Percentiles rank a stretch among this genome's conserved stretches.
These are phyloP conservation scores for Zaprionus tsacasi DNA, from an alignment of 1,140 invertebrate species.

Conservation along the genomic window DNA sequence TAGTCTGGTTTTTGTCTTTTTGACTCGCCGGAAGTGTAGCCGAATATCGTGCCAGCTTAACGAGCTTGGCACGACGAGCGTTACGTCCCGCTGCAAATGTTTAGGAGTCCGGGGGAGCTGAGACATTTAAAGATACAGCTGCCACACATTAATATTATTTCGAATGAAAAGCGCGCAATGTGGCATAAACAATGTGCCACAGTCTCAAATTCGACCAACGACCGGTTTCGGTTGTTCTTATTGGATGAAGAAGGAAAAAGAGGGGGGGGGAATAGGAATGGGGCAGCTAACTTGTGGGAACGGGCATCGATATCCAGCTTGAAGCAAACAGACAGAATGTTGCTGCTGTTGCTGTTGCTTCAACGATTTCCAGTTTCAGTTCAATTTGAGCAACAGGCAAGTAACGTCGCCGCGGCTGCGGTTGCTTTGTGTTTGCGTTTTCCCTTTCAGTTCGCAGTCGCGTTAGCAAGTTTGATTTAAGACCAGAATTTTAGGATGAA, in stretches of 20 bases:
- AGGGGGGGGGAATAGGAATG: background rate
- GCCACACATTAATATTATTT: slow-evolving; percentile 66
- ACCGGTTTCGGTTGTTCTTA: slow-evolving; percentile 53
- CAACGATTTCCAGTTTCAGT: slow-evolving; percentile 74
- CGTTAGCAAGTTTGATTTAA: slow-evolving; percentile 50
- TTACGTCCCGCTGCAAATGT: slow-evolving; percentile 22
- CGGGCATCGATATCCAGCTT: slow-evolving; percentile 66
- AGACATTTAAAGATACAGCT: slow-evolving; percentile 55
- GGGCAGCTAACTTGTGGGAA: slow-evolving; percentile 67
- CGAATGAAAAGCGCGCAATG: slow-evolving; percentile 40
- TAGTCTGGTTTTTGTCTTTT: slow-evolving; percentile 4
- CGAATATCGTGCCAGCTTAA: slow-evolving; percentile 25
- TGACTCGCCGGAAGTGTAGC: slow-evolving; percentile 35
- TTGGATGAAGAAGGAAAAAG: background rate
- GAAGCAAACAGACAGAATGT: slow-evolving; percentile 29
- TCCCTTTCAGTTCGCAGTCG: slow-evolving; percentile 57
- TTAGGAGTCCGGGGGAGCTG: slow-evolving; percentile 1
- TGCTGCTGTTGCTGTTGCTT: slow-evolving; percentile 5
- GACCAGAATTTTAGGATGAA: slow-evolving; percentile 58
- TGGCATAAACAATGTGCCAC: slow-evolving; percentile 69
- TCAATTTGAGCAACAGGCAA: slow-evolving; percentile 70
- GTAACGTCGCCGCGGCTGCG: slow-evolving; percentile 57
- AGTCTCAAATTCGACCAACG: slow-evolving; percentile 69
- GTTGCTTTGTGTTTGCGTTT: slow-evolving; percentile 29
- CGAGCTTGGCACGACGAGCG: slow-evolving; percentile 39